These are phyloP conservation scores for Trichogramma pretiosum DNA, from an alignment of 1,140 invertebrate species.

Conservation along the genomic window DNA sequence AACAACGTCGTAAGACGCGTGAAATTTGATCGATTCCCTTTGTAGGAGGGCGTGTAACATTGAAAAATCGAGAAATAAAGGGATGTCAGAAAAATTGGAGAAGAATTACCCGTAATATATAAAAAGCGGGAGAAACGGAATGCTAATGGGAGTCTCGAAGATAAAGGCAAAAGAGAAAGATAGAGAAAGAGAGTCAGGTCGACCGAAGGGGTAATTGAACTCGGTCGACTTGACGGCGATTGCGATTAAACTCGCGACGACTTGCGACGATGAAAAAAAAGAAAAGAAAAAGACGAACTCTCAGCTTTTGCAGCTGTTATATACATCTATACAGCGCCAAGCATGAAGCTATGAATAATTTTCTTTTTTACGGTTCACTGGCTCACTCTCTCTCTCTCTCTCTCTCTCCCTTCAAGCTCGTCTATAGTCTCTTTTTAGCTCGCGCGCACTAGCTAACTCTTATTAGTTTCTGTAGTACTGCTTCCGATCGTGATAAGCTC, in stretches of 20 bases:
- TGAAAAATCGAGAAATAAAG: too few species aligned
- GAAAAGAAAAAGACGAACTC: background rate
- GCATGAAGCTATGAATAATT: slow-evolving; percentile 8
- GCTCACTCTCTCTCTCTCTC: too few species aligned
- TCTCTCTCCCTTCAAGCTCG: too few species aligned
- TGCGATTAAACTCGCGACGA: slow-evolving; percentile 7
- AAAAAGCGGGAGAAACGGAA: background rate
- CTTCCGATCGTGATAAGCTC: too few species aligned
- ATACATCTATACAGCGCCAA: background rate
- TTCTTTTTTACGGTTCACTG: background rate
- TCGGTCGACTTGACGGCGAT: slow-evolving; percentile 1
- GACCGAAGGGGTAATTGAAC: slow-evolving; percentile 1
- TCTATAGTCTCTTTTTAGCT: too few species aligned
- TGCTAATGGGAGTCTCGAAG: slow-evolving; percentile 5
- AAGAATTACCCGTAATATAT: background rate
- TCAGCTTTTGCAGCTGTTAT: background rate
- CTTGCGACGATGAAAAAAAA: background rate
- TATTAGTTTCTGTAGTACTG: too few species aligned
- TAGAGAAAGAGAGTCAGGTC: background rate
- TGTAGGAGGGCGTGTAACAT: too few species aligned
- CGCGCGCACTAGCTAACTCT: too few species aligned
- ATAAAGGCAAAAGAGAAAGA: too few species aligned
- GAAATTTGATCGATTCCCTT: too few species aligned
- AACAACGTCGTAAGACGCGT: too few species aligned
- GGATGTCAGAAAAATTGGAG: background rate